Conservation (phyloP, 2,797 vertebrate genomes). For the Enteromius thamalakanensis region DNA sequence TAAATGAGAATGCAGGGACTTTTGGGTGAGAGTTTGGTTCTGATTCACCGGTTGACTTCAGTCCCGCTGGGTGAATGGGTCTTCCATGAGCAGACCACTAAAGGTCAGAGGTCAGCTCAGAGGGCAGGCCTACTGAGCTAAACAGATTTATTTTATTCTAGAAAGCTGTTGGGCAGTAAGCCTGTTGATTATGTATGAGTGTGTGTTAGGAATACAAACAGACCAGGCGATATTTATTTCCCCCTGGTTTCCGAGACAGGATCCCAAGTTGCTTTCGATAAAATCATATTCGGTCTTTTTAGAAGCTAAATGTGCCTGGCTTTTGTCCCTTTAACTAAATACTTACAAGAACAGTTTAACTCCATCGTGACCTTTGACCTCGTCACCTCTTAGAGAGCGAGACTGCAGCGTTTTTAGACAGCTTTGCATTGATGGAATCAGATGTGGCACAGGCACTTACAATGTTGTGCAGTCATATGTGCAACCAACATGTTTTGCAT, state of each 20-base stretch:
- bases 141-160: slow-evolving; percentile 34
- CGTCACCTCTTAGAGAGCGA: not conserved
- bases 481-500: not conserved
- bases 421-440: slow-evolving; percentile 27
- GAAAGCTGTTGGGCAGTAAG: not conserved
- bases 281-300: not conserved
- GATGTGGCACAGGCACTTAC: not conserved
- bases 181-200: not conserved
- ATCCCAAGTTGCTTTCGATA: not conserved
- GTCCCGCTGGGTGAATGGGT: slow-evolving; percentile 29
- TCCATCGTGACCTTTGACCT: slow-evolving; percentile 5
- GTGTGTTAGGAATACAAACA: not conserved
- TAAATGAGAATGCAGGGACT: not conserved
- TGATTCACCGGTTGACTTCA: slow-evolving; percentile 44
- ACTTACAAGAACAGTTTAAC: not conserved
- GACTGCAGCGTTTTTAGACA: not conserved
- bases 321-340: slow-evolving; percentile 1
- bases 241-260: not conserved
- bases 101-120: slow-evolving; percentile 38
- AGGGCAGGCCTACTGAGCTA: slow-evolving; percentile 44
- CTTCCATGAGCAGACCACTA: slow-evolving; percentile 7
- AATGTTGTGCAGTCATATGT: not conserved
- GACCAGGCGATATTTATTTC: not conserved
- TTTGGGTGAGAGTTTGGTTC: slow-evolving; percentile 38
- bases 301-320: not conserved